A percentile compares a stretch with the other conserved stretches of the same genome.
Conservation (phyloP, 1,140 invertebrate genomes). For the Cylas formicarius region DNA sequence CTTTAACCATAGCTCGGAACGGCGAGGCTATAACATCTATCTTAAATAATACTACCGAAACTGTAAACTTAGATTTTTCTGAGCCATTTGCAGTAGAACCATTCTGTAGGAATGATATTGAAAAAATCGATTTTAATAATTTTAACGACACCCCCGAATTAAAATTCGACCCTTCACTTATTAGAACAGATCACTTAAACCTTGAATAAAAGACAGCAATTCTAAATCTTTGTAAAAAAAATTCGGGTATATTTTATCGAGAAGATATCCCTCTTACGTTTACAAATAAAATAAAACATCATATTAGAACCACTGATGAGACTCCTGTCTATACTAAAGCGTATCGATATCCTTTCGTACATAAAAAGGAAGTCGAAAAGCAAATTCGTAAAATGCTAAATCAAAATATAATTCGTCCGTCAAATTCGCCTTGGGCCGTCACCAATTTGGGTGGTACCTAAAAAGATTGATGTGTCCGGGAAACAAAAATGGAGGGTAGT, state of each 20-base stretch:
- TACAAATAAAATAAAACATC: conserved; percentile 28
- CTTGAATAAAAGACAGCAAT: conserved; percentile 17
- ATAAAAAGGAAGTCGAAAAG: conserved; percentile 34
- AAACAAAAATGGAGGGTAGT: conserved; percentile 24
- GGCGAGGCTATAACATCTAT: conserved; percentile 11
- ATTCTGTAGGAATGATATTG: conserved; percentile 1
- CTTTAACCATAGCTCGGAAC: conserved; percentile 2
- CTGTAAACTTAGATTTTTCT: conserved; percentile 10
- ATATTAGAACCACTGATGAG: conserved; percentile 29
- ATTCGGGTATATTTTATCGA: conserved; percentile 23
- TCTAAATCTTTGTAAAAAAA: conserved; percentile 22
- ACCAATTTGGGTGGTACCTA: conserved; percentile 14
- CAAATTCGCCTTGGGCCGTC: conserved; percentile 39
- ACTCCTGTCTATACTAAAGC: conserved; percentile 35
- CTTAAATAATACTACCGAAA: conserved; percentile 9
- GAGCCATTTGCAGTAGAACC: conserved; percentile 1
- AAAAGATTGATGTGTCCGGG: conserved; percentile 27
- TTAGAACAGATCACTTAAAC: conserved; percentile 14
- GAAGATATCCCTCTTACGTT: conserved; percentile 15
- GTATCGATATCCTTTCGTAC: conserved; percentile 34
- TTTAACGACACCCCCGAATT: background rate
- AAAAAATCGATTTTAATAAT: conserved; percentile 9
- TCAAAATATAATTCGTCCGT: conserved; percentile 30
- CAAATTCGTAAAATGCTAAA: conserved; percentile 34
- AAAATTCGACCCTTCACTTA: conserved; percentile 1